These are phyloP conservation scores for Eulemur mongoz DNA, from an alignment of 2,797 vertebrate species.

Conservation along the genomic window DNA sequence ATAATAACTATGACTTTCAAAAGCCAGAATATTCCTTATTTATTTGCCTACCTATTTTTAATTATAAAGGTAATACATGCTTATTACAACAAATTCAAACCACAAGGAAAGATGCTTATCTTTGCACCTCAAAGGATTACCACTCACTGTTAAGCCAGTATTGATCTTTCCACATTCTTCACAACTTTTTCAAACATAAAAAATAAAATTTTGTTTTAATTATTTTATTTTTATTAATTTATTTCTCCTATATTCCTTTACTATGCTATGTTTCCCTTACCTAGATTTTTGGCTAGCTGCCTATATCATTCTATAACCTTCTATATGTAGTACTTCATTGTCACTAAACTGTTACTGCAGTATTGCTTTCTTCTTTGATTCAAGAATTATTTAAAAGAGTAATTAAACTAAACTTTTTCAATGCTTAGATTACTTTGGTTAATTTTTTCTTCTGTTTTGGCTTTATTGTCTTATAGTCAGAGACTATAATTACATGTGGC, in stretches of 20 bases:
- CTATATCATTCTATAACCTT: background rate
- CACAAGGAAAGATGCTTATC: background rate
- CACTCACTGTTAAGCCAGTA: background rate
- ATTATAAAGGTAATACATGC: background rate
- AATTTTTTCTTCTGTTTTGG: background rate
- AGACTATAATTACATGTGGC: background rate
- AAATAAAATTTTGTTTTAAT: background rate
- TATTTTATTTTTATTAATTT: background rate
- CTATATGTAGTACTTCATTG: background rate
- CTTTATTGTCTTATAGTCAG: background rate
- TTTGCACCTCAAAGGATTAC: background rate
- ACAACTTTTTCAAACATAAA: background rate
- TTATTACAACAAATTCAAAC: background rate
- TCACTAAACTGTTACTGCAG: background rate
- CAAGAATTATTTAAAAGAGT: background rate
- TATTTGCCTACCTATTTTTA: constrained; percentile 1
- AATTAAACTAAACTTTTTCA: background rate
- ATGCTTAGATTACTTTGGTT: background rate
- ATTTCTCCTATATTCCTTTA: background rate
- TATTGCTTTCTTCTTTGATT: background rate
- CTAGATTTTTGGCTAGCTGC: background rate
- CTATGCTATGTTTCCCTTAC: background rate
- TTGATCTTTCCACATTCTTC: background rate
- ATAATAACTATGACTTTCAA: background rate
- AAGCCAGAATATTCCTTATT: background rate